phyloP scores from a whole-genome alignment of 2,888 invertebrate genomes.

The Drosophila siamana region DNA sequence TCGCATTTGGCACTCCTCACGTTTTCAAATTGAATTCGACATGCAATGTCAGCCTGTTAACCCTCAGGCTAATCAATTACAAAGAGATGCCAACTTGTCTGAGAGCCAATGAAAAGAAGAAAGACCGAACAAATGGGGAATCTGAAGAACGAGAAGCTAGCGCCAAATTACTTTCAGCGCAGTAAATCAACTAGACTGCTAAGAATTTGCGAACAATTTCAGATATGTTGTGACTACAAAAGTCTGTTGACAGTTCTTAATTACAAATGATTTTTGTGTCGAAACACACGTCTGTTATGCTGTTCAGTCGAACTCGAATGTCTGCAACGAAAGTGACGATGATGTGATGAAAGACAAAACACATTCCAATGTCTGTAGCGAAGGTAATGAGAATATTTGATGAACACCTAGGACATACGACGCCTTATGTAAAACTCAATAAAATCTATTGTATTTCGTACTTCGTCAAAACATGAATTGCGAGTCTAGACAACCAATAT shows the following conservation, averaged over 20 bases:
- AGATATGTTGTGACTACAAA: conserved; percentile 75
- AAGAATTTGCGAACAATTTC: conserved; percentile 65
- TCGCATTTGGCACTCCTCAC: conserved; percentile 25
- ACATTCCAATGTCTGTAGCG: background rate
- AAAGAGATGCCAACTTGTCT: conserved; percentile 79
- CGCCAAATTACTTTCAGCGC: conserved; percentile 80
- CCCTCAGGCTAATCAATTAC: conserved; percentile 77
- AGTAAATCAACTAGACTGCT: conserved; percentile 73
- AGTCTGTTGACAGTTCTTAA: conserved; percentile 81
- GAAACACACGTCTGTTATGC: conserved; percentile 4
- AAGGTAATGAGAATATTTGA: background rate
- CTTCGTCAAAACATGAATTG: too few species aligned
- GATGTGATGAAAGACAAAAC: conserved; percentile 1
- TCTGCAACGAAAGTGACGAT: background rate
- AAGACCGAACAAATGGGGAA: conserved; percentile 43
- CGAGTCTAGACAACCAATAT: too few species aligned
- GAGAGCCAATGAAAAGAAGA: conserved; percentile 48
- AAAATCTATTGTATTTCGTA: too few species aligned
- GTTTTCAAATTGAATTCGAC: conserved; percentile 66
- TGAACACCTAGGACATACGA: background rate
- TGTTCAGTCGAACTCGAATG: background rate
- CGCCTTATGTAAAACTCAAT: too few species aligned
- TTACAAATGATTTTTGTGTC: conserved; percentile 68
- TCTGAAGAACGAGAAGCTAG: conserved; percentile 56
- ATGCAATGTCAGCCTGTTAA: conserved; percentile 72